Evolutionary conservation across 2,888 invertebrate genomes (phyloP), one percentile per base, ranked within the genome.

Genomic region (Nycteola revayana): DNA sequence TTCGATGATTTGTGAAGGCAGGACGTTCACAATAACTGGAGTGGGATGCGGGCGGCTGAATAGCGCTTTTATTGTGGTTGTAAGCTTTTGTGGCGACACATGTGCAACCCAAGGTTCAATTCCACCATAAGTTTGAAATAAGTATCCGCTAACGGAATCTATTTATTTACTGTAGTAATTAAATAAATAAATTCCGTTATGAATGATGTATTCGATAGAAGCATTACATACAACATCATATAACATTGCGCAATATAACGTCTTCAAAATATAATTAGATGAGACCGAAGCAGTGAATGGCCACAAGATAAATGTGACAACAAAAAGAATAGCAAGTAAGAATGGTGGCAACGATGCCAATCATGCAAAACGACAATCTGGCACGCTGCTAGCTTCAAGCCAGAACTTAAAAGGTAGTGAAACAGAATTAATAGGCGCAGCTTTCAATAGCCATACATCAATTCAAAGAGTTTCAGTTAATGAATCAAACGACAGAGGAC

Each of bases 1-100:
- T 79, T 73, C 72, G 72, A 82, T 83, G 82, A 85, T 85, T 83
- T 85, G 87, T 86, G 84, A 79, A 80, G 81, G 75, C 81, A 79
- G 82, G 82, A 81, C 78, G 77, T 57, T 66, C 73, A 86, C 84
- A 86, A 86, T 84, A 66, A 68, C 67, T 59, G 51, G 50, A 65
- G 75, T 66, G 79, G 80, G 84, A 88, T 88, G 88, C 87, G 87
- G 87, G 87, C 72, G 52, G 51, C 52, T 83, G 76, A 83, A 87
- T 85, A 59, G 78, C 53, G 67, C 75, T 79, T 48, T 76, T 75
- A 77, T 71, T 71, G 60, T 76, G 65, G 64, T 61, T 34, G 23
- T 50, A 50, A 57, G 66, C 72, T 65, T 74, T 83, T 85, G 81
- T 83, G 72, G 74, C 59, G 62, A 60, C 61, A 60, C 68, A 66